These are phyloP conservation scores for Dromaius novaehollandiae DNA, from an alignment of 2,113 vertebrate species.

Conservation along the genomic window DNA sequence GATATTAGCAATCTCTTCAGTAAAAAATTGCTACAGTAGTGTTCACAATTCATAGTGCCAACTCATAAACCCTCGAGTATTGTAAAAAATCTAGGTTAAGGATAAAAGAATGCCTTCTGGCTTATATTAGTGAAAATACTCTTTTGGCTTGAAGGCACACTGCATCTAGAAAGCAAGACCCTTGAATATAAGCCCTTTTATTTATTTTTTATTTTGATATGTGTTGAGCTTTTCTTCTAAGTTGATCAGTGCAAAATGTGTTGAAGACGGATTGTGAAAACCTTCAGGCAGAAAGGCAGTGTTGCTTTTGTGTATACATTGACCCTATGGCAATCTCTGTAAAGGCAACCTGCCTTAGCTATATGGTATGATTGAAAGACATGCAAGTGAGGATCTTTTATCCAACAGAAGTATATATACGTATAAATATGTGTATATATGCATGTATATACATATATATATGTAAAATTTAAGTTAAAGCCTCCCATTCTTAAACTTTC, in stretches of 20 bases:
- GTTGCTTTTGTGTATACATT: not conserved
- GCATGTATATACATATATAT: no score
- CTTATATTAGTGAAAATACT: not conserved
- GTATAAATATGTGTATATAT: no score
- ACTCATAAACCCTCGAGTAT: not conserved
- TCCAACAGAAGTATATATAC: not conserved
- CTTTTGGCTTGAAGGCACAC: not conserved
- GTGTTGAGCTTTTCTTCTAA: not conserved
- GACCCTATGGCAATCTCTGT: not conserved
- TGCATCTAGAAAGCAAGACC: not conserved
- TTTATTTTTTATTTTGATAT: not conserved
- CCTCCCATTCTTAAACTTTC: not conserved
- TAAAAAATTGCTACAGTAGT: not conserved
- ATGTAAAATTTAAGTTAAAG: not conserved
- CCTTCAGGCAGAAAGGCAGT: not conserved
- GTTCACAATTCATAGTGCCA: not conserved
- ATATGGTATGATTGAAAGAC: not conserved
- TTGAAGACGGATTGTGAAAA: not conserved
- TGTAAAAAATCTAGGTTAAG: not conserved
- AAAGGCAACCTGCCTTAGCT: not conserved
- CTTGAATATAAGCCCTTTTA: not conserved
- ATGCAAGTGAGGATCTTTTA: not conserved
- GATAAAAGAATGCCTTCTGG: not conserved
- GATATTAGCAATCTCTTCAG: not conserved
- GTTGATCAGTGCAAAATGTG: not conserved